Evolutionary conservation across 2,113 vertebrate species (phyloP).

Genomic region (Neogale vison): DNA sequence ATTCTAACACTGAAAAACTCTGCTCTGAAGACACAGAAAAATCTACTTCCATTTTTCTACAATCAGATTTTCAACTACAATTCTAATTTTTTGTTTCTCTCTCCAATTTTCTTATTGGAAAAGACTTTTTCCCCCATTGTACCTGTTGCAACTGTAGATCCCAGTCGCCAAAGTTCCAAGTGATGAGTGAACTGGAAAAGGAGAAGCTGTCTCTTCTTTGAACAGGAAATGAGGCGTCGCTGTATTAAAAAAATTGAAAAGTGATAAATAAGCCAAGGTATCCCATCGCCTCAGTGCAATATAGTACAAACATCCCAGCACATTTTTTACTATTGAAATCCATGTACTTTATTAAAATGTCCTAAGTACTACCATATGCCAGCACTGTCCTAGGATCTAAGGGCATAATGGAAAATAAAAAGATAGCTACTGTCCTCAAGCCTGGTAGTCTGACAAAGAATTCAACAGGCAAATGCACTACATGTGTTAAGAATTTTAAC

Average conservation of each 20-base stretch:
- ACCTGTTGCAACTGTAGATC: slow-evolving; percentile 90
- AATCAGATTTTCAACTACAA: neutral
- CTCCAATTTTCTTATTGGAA: neutral
- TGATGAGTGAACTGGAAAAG: slow-evolving; percentile 95
- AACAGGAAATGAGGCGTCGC: slow-evolving; percentile 93
- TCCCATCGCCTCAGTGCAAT: neutral
- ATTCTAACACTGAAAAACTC: neutral
- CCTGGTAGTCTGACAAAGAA: neutral
- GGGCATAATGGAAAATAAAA: neutral
- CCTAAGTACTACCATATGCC: neutral
- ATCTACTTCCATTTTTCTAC: neutral
- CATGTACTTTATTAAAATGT: neutral
- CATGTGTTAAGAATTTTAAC: neutral
- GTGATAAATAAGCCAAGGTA: neutral
- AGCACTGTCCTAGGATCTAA: neutral
- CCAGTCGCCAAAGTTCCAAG: slow-evolving; percentile 95
- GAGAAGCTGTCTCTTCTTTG: slow-evolving; percentile 90
- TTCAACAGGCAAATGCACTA: neutral
- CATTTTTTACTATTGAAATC: slow-evolving; percentile 12
- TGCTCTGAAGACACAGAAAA: neutral
- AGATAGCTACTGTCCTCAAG: neutral
- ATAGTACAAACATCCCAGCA: neutral
- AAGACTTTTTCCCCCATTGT: slow-evolving; percentile 41
- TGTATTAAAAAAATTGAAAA: slow-evolving; percentile 72
- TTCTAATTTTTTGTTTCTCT: neutral